Percentiles rank a stretch among this genome's conserved stretches.
phyloP scores from a whole-genome alignment of 2,888 invertebrate species.

The Nephrocerus scutellatus region DNA sequence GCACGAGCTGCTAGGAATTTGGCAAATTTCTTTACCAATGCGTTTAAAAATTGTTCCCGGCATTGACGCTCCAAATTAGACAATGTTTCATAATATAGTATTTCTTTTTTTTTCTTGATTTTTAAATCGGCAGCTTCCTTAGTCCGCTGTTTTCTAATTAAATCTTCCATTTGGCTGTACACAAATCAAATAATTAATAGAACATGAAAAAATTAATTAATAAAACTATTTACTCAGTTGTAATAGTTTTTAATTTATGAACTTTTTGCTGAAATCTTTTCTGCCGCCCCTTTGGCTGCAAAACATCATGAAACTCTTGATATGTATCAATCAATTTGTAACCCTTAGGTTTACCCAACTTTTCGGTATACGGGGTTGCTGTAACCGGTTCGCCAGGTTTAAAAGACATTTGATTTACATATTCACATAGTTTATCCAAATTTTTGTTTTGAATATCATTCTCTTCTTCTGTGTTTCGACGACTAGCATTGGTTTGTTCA shows the following conservation, averaged over 20 bases:
- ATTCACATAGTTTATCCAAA: conserved; percentile 28
- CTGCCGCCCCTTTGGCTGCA: conserved; percentile 31
- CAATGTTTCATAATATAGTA: conserved; percentile 36
- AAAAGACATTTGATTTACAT: conserved; percentile 37
- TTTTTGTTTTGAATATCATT: conserved; percentile 30
- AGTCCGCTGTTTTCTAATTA: conserved; percentile 29
- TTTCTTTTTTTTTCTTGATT: conserved; percentile 36
- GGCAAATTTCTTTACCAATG: conserved; percentile 36
- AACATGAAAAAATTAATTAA: not conserved
- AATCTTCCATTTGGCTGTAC: conserved; percentile 35
- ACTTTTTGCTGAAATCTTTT: conserved; percentile 31
- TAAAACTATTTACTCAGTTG: conserved; percentile 22
- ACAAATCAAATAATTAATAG: not conserved
- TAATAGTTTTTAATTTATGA: conserved; percentile 16
- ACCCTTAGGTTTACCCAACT: conserved; percentile 29
- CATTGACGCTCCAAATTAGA: conserved; percentile 37
- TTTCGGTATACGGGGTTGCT: conserved; percentile 26
- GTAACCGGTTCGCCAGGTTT: conserved; percentile 30
- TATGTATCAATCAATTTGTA: conserved; percentile 24
- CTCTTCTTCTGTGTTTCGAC: too few species aligned
- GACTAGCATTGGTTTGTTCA: too few species aligned
- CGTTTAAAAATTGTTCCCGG: conserved; percentile 36
- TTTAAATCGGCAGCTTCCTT: conserved; percentile 34
- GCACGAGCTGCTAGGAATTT: conserved; percentile 38
- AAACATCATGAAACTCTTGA: conserved; percentile 27